phyloP scores from a whole-genome alignment of 2,113 vertebrate genomes.

The Mugil cephalus region DNA sequence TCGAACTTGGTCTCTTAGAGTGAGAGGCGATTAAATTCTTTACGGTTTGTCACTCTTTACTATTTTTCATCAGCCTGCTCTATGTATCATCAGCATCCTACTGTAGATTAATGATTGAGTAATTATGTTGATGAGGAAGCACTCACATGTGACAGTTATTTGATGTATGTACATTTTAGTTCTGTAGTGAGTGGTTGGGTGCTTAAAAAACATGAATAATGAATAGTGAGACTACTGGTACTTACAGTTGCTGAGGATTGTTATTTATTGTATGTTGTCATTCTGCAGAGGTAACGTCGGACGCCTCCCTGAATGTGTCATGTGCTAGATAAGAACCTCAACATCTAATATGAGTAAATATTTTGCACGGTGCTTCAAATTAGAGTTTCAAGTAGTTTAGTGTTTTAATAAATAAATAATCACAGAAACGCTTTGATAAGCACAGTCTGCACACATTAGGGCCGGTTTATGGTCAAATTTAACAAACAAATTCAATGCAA shows the following conservation, averaged over 20 bases:
- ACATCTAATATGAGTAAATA: no score
- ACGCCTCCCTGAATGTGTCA: neutral
- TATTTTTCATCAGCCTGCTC: neutral
- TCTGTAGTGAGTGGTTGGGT: neutral
- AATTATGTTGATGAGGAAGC: neutral
- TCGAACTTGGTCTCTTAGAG: conserved; percentile 21
- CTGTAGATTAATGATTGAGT: neutral
- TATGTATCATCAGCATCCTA: neutral
- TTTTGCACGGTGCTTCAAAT: no score
- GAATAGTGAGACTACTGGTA: no score
- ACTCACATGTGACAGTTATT: no score
- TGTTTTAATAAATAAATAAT: neutral
- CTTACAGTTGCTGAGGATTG: neutral
- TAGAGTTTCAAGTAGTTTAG: neutral
- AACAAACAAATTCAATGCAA: no score
- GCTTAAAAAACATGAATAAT: no score
- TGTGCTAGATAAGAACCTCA: neutral
- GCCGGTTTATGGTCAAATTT: no score
- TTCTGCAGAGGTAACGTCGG: neutral
- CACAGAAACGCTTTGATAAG: neutral
- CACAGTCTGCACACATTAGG: no score
- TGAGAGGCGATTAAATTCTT: conserved; percentile 24
- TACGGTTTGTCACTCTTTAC: conserved; percentile 1
- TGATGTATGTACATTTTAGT: no score
- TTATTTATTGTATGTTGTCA: neutral